Conservation (phyloP, 2,888 invertebrate genomes). For the Creontiades dilutus region DNA sequence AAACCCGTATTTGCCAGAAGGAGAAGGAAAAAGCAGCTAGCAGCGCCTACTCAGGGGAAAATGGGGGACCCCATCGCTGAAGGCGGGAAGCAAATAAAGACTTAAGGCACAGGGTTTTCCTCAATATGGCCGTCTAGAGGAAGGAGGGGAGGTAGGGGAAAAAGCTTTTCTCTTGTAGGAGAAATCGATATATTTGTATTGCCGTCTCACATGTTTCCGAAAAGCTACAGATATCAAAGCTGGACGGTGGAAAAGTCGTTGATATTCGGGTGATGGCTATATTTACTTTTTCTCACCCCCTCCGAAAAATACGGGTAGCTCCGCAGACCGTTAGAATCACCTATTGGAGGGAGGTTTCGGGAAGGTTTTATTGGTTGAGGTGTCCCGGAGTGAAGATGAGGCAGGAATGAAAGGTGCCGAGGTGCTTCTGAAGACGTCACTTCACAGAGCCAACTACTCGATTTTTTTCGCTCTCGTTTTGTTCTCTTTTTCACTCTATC, state of each 20-base stretch:
- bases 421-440: conserved; percentile 30
- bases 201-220: not conserved
- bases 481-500: not conserved
- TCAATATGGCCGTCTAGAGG: conserved; percentile 47
- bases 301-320: not conserved
- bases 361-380: not conserved
- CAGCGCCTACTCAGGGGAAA: not conserved
- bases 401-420: conserved; percentile 37
- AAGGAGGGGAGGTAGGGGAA: not conserved
- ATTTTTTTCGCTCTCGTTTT: not conserved
- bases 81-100: conserved; percentile 52
- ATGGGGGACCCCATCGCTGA: not conserved
- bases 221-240: conserved; percentile 37
- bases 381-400: not conserved
- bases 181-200: conserved; percentile 49
- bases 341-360: not conserved
- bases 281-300: not conserved
- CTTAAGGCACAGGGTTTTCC: conserved; percentile 21
- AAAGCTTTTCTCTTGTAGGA: conserved; percentile 22
- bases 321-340: not conserved
- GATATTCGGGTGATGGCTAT: conserved; percentile 47
- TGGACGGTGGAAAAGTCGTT: conserved; percentile 8
- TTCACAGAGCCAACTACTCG: conserved; percentile 33
- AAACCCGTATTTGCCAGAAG: conserved; percentile 45
- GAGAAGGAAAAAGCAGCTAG: not conserved